Percentiles rank a stretch among this genome's conserved stretches.
phyloP scores from a whole-genome alignment of 2,113 vertebrate species.

The Dryoscopus gambensis region DNA sequence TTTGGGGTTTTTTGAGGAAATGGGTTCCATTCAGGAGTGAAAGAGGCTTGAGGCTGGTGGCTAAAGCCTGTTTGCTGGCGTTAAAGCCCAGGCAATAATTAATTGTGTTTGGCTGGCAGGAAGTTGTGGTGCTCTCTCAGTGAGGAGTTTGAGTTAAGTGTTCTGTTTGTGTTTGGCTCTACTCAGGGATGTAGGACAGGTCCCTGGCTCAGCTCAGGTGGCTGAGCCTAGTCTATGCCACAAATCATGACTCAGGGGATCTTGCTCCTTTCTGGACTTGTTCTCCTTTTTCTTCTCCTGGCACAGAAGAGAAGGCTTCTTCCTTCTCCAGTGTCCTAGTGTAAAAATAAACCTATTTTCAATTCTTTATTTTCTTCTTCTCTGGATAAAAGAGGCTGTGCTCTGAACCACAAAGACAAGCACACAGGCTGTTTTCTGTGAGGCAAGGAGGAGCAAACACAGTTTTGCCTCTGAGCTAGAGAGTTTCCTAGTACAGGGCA shows the following conservation, averaged over 20 bases:
- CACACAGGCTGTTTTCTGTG: neutral
- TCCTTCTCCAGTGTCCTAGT: neutral
- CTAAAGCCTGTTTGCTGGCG: neutral
- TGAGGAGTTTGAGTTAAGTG: neutral
- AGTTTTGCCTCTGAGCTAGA: slow-evolving; percentile 32
- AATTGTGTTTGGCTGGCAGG: neutral
- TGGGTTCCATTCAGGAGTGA: neutral
- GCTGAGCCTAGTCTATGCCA: neutral
- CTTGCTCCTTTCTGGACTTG: neutral
- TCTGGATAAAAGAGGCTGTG: neutral
- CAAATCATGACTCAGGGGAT: neutral
- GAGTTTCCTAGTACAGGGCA: slow-evolving; percentile 17
- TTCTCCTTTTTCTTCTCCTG: neutral
- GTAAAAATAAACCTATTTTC: neutral
- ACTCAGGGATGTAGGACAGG: neutral
- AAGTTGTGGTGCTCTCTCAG: neutral
- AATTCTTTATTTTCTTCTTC: neutral
- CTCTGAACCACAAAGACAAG: neutral
- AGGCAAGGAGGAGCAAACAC: neutral
- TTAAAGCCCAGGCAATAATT: neutral
- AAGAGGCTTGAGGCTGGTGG: neutral
- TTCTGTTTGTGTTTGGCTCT: neutral
- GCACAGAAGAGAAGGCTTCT: neutral
- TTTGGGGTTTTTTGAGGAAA: neutral
- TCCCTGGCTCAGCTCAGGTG: neutral